These are phyloP conservation scores for Luehdorfia chinensis DNA, from an alignment of 1,140 invertebrate genomes.

Conservation along the genomic window DNA sequence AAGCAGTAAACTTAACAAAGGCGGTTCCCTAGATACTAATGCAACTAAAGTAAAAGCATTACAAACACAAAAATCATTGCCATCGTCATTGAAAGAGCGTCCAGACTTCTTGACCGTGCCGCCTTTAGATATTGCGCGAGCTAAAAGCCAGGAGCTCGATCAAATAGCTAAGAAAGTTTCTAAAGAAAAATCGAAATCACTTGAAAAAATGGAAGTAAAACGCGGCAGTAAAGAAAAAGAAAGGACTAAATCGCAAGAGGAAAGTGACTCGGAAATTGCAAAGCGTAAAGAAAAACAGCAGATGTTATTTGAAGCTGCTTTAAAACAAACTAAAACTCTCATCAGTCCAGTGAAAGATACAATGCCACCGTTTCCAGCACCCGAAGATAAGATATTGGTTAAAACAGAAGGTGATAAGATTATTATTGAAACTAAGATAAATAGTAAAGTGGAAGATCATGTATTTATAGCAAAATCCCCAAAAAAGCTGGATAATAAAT, in stretches of 20 bases:
- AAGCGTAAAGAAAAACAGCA: constrained; percentile 84
- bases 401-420: constrained; percentile 81
- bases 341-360: constrained; percentile 83
- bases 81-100: constrained; percentile 72
- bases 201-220: constrained; percentile 80
- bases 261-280: constrained; percentile 81
- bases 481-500: constrained; percentile 81
- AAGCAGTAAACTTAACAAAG: constrained; percentile 61
- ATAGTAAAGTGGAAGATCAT: constrained; percentile 80
- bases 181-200: constrained; percentile 81
- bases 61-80: constrained; percentile 75
- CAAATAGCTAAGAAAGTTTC: constrained; percentile 74
- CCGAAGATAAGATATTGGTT: constrained; percentile 81
- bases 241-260: constrained; percentile 82
- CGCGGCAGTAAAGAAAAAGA: constrained; percentile 82
- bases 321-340: constrained; percentile 83
- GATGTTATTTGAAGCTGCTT: constrained; percentile 83
- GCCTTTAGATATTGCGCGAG: constrained; percentile 78
- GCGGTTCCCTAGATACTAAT: constrained; percentile 70
- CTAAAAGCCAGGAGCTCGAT: constrained; percentile 81
- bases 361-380: constrained; percentile 81
- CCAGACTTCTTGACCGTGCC: constrained; percentile 76
- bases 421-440: constrained; percentile 81
- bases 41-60: constrained; percentile 66
- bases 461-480: constrained; percentile 84